Evolutionary conservation across 2,888 invertebrate genomes (phyloP), one percentile per base, ranked within the genome.

Genomic region (Netelia fuscicornis): DNA sequence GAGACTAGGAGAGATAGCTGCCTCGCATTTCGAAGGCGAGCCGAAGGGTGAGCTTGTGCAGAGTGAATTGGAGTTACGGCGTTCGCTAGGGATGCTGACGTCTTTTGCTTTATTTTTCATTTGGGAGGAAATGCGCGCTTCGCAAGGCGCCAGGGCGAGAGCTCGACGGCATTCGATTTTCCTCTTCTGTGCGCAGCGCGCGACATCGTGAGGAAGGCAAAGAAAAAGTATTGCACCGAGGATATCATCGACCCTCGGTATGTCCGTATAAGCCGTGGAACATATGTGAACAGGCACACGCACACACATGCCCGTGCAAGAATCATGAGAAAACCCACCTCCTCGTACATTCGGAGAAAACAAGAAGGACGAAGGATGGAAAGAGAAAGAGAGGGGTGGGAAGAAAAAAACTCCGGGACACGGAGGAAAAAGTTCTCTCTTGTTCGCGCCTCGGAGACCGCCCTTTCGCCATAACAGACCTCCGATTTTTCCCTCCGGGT

Each of bases 151-250:
- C 52, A 76, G 65, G 80, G 52, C 65, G 71, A 84, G 71, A 84
- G 65, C 76, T 76, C 76, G 48, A 30, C 42, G 71, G 71, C 65
- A 84, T 84, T 84, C 76, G 83, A 84, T 84, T 84, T 84, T 84
- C 71, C 75, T 80, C 83, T 65, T 44, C 71, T 58, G 52, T 58
- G 80, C 83, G 58, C 67, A 56, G 44, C 64, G 52, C 80, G 54
- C 62, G 67, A 20, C 71, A 44, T 48, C 80, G 13, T 13, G 2
- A 48, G 48, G 11, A 48, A 3, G 11, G 52, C 71, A 58, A n/a
- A 60, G 70, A 68, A 79, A 80, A 80, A 58, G 65, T 65, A 76
- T 80, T 75, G 70, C 71, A 67, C 65, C 70, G 8, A 37, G 58
- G 65, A 48, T 13, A 79, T 64, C 64, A 64, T 25, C 30, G 62